Conservation (phyloP, 1,140 invertebrate genomes). For the Melanaphis sacchari region DNA sequence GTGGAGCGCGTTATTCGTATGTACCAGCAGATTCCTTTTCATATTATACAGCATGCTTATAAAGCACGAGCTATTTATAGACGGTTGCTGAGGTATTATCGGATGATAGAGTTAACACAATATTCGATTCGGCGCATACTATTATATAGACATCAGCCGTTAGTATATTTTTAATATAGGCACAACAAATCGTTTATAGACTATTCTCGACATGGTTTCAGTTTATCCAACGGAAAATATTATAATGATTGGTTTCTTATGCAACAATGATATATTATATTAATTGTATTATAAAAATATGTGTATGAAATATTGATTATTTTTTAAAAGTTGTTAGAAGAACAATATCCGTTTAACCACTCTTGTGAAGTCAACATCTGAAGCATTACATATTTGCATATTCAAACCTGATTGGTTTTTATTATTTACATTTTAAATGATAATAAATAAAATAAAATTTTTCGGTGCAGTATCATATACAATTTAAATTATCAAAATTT, state of each 20-base stretch:
- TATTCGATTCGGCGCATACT: not conserved
- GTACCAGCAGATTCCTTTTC: not conserved
- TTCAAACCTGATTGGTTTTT: not conserved
- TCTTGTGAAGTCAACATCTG: too few species aligned
- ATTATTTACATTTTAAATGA: not conserved
- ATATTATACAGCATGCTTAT: not conserved
- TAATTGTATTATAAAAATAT: too few species aligned
- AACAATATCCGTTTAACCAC: not conserved
- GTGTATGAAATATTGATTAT: not conserved
- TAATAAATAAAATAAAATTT: not conserved
- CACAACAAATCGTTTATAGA: not conserved
- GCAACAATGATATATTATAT: not conserved
- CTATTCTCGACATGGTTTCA: not conserved
- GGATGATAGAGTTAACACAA: conserved; percentile 22
- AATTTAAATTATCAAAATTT: not conserved
- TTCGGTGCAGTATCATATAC: not conserved
- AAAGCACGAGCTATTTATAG: not conserved
- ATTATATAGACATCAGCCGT: too few species aligned
- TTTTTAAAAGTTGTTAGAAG: not conserved
- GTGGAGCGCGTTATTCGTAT: not conserved
- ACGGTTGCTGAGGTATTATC: not conserved
- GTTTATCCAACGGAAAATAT: not conserved
- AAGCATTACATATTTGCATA: too few species aligned
- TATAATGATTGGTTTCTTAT: not conserved
- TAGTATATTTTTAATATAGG: not conserved